phyloP scores from a whole-genome alignment of 2,113 vertebrate species.

The Ahaetulla prasina region DNA sequence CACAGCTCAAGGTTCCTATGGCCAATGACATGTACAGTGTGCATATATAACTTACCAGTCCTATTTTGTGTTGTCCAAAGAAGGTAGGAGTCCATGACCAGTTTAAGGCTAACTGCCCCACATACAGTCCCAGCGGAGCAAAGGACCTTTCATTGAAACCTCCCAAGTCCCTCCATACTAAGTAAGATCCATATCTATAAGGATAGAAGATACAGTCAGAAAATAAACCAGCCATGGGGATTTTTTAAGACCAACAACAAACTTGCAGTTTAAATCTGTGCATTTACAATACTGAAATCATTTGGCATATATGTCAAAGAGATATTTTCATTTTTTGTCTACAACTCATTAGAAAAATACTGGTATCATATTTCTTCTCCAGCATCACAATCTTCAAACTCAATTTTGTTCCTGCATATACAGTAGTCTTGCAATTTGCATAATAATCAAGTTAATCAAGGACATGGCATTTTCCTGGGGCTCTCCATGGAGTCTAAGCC shows the following conservation, averaged over 20 bases:
- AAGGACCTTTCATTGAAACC: constrained; percentile 69
- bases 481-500: not conserved
- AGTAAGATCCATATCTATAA: constrained; percentile 72
- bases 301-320: not conserved
- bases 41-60: constrained; percentile 70
- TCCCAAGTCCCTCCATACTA: constrained; percentile 75
- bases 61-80: constrained; percentile 69
- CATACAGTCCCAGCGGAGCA: constrained; percentile 75
- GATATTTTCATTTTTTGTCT: not conserved
- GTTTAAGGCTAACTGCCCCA: constrained; percentile 73
- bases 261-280: not conserved
- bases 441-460: not conserved
- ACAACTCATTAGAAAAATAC: not conserved
- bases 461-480: not conserved
- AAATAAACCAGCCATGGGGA: not conserved
- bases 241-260: not conserved
- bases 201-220: not conserved
- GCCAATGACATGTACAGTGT: not conserved
- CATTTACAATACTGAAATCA: not conserved
- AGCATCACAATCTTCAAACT: not conserved
- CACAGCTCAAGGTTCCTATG: not conserved
- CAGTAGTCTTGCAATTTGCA: not conserved
- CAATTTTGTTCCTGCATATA: not conserved
- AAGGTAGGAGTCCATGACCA: constrained; percentile 77
- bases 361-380: not conserved